These are phyloP conservation scores for Pollimyrus isidori DNA, from an alignment of 2,113 vertebrate species.

Conservation along the genomic window DNA sequence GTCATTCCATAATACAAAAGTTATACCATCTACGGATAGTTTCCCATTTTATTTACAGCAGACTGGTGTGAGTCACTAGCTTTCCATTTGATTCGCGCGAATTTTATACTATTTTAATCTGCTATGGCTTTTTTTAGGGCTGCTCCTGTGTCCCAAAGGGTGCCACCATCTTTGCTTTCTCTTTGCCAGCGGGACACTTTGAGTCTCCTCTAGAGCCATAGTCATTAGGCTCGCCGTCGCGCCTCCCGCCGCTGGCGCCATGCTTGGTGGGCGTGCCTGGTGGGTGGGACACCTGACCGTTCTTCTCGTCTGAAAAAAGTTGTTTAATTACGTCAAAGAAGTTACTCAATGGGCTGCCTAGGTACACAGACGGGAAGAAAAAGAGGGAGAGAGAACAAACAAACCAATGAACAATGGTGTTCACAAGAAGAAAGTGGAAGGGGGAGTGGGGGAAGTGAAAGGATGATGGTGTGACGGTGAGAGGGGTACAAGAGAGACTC, in stretches of 20 bases:
- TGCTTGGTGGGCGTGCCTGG: slow-evolving; percentile 81
- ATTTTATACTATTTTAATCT: slow-evolving; percentile 1
- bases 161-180: slow-evolving; percentile 72
- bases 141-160: slow-evolving; percentile 76
- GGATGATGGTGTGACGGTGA: slow-evolving; percentile 40
- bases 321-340: slow-evolving; percentile 99
- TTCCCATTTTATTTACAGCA: slow-evolving; percentile 63
- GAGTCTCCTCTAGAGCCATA: slow-evolving; percentile 68
- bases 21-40: slow-evolving; percentile 48
- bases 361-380: slow-evolving; percentile 71
- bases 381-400: slow-evolving; percentile 69
- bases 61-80: slow-evolving; percentile 56
- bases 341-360: slow-evolving; percentile 96
- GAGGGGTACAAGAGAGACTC: slow-evolving; percentile 14
- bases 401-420: slow-evolving; percentile 77
- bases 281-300: slow-evolving; percentile 85
- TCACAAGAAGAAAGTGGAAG: slow-evolving; percentile 53
- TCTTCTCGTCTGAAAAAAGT: slow-evolving; percentile 99
- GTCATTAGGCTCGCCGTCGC: slow-evolving; percentile 78
- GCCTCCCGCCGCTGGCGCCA: slow-evolving; percentile 72
- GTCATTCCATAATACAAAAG: slow-evolving; percentile 67
- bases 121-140: slow-evolving; percentile 61
- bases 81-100: slow-evolving; percentile 31
- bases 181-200: slow-evolving; percentile 73
- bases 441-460: slow-evolving; percentile 54